phyloP scores from a whole-genome alignment of 2,888 invertebrate genomes.

The Dinocampus coccinellae region DNA sequence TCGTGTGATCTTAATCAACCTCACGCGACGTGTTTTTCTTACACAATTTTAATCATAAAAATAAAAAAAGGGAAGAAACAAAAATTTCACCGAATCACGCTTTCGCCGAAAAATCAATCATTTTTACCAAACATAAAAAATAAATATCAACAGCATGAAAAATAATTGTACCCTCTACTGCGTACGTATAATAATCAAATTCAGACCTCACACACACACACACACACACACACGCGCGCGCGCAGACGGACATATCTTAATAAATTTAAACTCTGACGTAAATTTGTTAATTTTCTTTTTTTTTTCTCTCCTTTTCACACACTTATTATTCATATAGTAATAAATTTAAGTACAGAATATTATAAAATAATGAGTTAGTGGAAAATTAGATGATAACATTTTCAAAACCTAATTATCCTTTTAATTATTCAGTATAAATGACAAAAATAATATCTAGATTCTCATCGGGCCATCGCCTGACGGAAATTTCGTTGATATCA shows the following conservation, averaged over 20 bases:
- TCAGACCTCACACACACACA: neutral
- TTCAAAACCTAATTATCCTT: too few relatives aligned
- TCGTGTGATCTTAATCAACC: constrained; percentile 46
- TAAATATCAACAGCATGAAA: neutral
- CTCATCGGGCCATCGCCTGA: too few relatives aligned
- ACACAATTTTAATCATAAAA: neutral
- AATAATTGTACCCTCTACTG: neutral
- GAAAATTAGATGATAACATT: too few relatives aligned
- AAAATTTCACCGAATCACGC: constrained; percentile 7
- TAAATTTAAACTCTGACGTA: too few relatives aligned
- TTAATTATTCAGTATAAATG: neutral
- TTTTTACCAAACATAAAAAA: neutral
- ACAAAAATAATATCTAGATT: neutral
- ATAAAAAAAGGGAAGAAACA: too few relatives aligned
- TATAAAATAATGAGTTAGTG: too few relatives aligned
- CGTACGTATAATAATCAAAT: neutral
- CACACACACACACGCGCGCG: neutral
- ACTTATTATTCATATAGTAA: too few relatives aligned
- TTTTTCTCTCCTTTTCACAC: too few relatives aligned
- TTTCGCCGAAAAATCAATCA: neutral
- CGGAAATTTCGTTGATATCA: too few relatives aligned
- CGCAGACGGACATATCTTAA: neutral
- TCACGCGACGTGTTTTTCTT: constrained; percentile 39
- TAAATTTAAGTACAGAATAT: too few relatives aligned
- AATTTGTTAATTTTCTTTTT: too few relatives aligned